Evolutionary conservation across 2,888 invertebrate species (phyloP).

Genomic region (Colostygia pectinataria): DNA sequence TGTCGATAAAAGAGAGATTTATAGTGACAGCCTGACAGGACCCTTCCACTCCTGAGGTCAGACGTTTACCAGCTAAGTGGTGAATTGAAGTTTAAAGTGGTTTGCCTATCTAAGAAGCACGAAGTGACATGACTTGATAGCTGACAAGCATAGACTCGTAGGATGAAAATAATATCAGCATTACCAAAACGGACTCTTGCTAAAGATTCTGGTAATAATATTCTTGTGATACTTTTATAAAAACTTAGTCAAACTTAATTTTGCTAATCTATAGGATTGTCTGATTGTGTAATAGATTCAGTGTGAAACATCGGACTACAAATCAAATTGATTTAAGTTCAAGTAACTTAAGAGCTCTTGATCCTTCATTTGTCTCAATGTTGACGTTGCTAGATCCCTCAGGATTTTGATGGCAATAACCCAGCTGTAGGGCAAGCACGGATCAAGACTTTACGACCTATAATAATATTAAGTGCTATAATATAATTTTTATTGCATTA

Average conservation of each 20-base stretch:
- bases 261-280: too few species aligned
- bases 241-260: too few species aligned
- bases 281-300: too few species aligned
- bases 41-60: not conserved
- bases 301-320: too few species aligned
- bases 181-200: too few species aligned
- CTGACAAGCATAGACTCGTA: too few species aligned
- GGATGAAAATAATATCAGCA: too few species aligned
- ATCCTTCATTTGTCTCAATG: slow-evolving; percentile 3
- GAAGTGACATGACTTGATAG: too few species aligned
- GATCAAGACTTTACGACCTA: slow-evolving; percentile 23
- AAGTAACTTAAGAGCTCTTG: not conserved
- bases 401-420: slow-evolving; percentile 8
- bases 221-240: too few species aligned
- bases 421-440: slow-evolving; percentile 11
- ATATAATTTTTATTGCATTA: slow-evolving; percentile 22
- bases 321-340: too few species aligned
- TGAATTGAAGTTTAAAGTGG: not conserved
- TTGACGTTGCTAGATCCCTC: slow-evolving; percentile 7
- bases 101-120: too few species aligned
- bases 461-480: slow-evolving; percentile 24
- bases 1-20: slow-evolving; percentile 4
- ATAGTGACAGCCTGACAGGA: not conserved
- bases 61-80: not conserved
- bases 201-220: too few species aligned